phyloP scores from a whole-genome alignment of 2,113 vertebrate species.

The Nycticorax nycticorax region DNA sequence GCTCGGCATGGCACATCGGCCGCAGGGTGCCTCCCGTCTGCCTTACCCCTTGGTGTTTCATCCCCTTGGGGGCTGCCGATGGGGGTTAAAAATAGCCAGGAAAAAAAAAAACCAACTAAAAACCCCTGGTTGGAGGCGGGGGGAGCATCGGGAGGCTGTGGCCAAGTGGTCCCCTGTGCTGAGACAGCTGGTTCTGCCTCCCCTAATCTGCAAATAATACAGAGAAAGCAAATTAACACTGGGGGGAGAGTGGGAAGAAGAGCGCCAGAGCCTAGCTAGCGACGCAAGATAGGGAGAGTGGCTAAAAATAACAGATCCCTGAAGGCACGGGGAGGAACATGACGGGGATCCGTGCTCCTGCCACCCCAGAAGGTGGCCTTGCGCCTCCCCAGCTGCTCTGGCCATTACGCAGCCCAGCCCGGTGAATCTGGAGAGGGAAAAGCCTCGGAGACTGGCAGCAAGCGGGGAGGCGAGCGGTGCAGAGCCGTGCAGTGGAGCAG shows the following conservation, averaged over 20 bases:
- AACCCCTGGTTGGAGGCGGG: neutral
- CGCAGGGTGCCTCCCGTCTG: neutral
- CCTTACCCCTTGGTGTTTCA: neutral
- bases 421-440: neutral
- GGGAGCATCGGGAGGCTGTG: neutral
- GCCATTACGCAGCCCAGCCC: neutral
- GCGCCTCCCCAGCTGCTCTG: neutral
- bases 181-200: neutral
- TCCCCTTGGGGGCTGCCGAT: rapidly evolving
- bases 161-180: neutral
- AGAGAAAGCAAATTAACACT: neutral
- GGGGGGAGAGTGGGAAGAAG: neutral
- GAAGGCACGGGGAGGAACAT: slow-evolving; percentile 2
- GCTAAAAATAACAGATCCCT: slow-evolving; percentile 44
- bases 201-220: neutral
- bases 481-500: rapidly evolving
- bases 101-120: neutral
- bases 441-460: neutral
- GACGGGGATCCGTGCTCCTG: neutral
- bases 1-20: rapidly evolving
- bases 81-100: neutral
- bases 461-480: rapidly evolving
- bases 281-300: neutral
- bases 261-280: neutral
- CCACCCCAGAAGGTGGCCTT: neutral